Percentiles rank a stretch among this genome's conserved stretches.
phyloP scores from a whole-genome alignment of 2,797 vertebrate genomes.

The Sebastes steindachneri region DNA sequence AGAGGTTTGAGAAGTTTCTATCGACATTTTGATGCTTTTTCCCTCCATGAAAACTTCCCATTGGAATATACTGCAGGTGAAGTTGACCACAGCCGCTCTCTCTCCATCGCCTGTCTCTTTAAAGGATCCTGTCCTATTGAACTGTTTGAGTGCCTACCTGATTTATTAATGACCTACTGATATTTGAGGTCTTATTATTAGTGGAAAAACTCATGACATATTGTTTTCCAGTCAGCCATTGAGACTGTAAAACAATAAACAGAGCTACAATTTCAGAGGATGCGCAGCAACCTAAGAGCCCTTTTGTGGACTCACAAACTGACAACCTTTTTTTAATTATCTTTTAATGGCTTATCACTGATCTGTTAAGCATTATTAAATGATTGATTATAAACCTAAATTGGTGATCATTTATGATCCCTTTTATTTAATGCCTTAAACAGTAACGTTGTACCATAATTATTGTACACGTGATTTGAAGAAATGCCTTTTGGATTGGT shows the following conservation, averaged over 20 bases:
- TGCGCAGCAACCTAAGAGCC: not conserved
- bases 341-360: not conserved
- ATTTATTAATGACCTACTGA: not conserved
- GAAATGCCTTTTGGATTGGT: not conserved
- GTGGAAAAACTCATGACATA: not conserved
- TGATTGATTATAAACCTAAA: not conserved
- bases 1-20: not conserved
- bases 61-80: not conserved
- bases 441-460: not conserved
- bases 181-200: not conserved
- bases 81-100: not conserved
- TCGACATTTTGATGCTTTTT: not conserved
- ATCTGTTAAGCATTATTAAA: not conserved
- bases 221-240: not conserved
- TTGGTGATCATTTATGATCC: not conserved
- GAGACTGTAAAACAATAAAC: not conserved
- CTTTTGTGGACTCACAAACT: not conserved
- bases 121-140: not conserved
- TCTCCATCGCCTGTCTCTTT: not conserved
- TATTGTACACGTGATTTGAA: not conserved
- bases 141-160: not conserved
- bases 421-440: not conserved
- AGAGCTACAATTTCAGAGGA: not conserved
- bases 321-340: not conserved
- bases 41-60: not conserved